These are phyloP conservation scores for Corythoichthys haematopterus DNA, from an alignment of 2,113 vertebrate genomes.

Conservation along the genomic window DNA sequence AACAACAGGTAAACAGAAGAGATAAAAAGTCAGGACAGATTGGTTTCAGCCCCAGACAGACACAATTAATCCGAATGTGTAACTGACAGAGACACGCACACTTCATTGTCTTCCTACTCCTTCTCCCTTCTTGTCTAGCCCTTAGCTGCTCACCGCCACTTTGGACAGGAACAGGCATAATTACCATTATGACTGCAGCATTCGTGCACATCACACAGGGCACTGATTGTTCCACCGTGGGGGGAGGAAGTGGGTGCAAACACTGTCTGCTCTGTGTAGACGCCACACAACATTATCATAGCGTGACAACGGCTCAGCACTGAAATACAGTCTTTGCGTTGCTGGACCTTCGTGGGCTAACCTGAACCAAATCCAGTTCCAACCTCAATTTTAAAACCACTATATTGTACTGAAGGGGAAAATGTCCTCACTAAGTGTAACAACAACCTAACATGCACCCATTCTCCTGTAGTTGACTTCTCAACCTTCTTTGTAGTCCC, in stretches of 20 bases:
- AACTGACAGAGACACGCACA: slow-evolving; percentile 22
- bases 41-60: slow-evolving; percentile 2
- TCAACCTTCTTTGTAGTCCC: slow-evolving; percentile 40
- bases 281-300: slow-evolving; percentile 57
- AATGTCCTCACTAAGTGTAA: background rate
- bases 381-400: background rate
- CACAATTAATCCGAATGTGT: slow-evolving; percentile 7
- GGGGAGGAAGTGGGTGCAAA: slow-evolving; percentile 26
- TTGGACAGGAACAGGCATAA: slow-evolving; percentile 49
- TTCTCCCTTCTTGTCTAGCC: slow-evolving; percentile 23
- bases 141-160: slow-evolving; percentile 45
- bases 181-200: slow-evolving; percentile 58
- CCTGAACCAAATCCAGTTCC: background rate
- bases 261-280: slow-evolving; percentile 56
- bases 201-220: slow-evolving; percentile 55
- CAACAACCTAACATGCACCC: slow-evolving; percentile 8
- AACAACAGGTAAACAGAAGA: slow-evolving; percentile 69
- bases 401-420: background rate
- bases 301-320: slow-evolving; percentile 60
- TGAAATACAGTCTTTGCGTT: background rate
- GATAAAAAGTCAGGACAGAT: slow-evolving; percentile 37
- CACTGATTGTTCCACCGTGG: slow-evolving; percentile 51
- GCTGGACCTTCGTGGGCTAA: background rate
- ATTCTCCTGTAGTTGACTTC: slow-evolving; percentile 16
- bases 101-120: slow-evolving; percentile 3